Evolutionary conservation across 2,797 vertebrate genomes (phyloP).

Genomic region (Hephaestus fuliginosus): DNA sequence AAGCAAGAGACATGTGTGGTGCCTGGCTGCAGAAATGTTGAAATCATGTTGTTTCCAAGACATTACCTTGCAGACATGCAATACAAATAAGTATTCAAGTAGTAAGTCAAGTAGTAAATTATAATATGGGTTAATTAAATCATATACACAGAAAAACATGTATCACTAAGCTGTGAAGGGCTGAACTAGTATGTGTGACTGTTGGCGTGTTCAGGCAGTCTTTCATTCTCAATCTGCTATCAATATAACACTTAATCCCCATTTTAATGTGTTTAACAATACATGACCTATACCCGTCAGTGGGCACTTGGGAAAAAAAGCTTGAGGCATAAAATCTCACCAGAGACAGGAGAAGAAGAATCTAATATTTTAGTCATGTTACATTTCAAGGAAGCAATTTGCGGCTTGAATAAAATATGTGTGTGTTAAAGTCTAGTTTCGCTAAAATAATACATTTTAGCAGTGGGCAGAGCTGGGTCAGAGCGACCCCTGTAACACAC

Average conservation of each 20-base stretch:
- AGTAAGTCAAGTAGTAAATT: background rate
- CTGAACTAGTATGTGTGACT: background rate
- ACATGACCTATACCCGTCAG: slow-evolving; percentile 12
- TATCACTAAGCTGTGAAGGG: background rate
- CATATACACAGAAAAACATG: background rate
- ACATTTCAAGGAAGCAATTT: slow-evolving; percentile 13
- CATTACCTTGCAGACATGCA: background rate
- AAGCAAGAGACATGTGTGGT: background rate
- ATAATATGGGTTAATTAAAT: background rate
- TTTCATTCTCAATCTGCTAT: background rate
- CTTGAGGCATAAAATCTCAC: slow-evolving; percentile 13
- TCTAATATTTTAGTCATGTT: slow-evolving; percentile 30
- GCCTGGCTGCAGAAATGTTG: background rate
- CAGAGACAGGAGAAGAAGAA: slow-evolving; percentile 5
- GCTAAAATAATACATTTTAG: background rate
- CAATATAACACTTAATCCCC: slow-evolving; percentile 22
- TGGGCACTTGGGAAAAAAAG: slow-evolving; percentile 2
- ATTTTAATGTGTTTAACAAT: slow-evolving; percentile 37
- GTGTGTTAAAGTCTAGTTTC: slow-evolving; percentile 9
- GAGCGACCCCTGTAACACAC: no score
- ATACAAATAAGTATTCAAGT: background rate
- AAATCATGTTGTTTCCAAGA: background rate
- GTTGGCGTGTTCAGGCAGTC: background rate
- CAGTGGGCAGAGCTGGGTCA: background rate
- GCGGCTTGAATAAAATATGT: slow-evolving; percentile 5